Evolutionary conservation across 1,140 invertebrate genomes (phyloP).

Genomic region (Ptiloglossa arizonensis): DNA sequence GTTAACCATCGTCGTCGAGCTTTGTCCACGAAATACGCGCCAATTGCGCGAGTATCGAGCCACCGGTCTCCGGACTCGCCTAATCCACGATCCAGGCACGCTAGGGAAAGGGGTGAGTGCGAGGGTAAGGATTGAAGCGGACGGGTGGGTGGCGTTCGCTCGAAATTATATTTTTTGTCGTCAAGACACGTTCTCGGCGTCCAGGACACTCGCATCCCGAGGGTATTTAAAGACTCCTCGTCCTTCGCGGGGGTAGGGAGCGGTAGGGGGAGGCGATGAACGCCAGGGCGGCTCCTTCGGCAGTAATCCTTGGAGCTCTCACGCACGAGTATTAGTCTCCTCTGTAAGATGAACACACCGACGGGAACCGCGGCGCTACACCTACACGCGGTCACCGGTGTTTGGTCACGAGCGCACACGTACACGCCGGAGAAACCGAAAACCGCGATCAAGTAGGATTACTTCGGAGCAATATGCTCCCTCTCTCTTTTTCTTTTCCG

Average conservation of each 20-base stretch:
- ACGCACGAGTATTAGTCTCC: constrained; percentile 69
- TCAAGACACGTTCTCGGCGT: constrained; percentile 76
- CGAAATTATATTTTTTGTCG: constrained; percentile 80
- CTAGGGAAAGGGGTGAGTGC: constrained; percentile 20
- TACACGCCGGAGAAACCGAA: constrained; percentile 70
- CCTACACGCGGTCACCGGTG: constrained; percentile 35
- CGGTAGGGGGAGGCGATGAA: background rate
- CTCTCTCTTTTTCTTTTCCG: constrained; percentile 64
- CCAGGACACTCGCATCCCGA: constrained; percentile 76
- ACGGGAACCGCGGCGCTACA: constrained; percentile 20
- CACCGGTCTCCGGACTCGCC: constrained; percentile 14
- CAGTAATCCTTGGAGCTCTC: constrained; percentile 77
- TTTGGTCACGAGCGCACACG: constrained; percentile 39
- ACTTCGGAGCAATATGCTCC: constrained; percentile 78
- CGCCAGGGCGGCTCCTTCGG: constrained; percentile 67
- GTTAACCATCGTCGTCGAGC: no score
- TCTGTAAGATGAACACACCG: constrained; percentile 53
- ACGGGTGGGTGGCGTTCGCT: constrained; percentile 44
- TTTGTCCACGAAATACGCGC: no score
- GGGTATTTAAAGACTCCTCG: constrained; percentile 81
- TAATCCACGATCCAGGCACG: constrained; percentile 37
- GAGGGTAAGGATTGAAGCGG: constrained; percentile 1
- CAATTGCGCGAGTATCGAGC: constrained; percentile 52
- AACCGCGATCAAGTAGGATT: constrained; percentile 81
- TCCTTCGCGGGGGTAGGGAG: constrained; percentile 67